A percentile compares a stretch with the other conserved stretches of the same genome.
phyloP scores from a whole-genome alignment of 2,888 invertebrate species.

The Eristalis tenax region DNA sequence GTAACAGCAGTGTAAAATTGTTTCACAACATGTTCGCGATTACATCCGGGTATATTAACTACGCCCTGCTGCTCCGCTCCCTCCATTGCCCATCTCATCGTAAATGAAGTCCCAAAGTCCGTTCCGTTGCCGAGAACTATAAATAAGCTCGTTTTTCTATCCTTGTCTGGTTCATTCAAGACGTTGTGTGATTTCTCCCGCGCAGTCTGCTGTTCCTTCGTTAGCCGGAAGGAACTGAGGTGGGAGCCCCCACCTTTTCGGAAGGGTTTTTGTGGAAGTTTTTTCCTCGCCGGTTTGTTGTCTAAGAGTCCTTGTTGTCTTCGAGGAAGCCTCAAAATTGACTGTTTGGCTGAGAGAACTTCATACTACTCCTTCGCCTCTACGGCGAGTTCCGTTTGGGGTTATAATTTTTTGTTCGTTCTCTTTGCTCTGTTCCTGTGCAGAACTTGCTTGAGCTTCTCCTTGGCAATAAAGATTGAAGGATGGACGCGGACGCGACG shows the following conservation, averaged over 20 bases:
- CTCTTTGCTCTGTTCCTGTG: not conserved
- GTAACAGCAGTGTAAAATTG: constrained; percentile 73
- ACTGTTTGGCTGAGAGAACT: constrained; percentile 27
- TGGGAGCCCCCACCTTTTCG: constrained; percentile 5
- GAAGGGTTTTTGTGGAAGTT: constrained; percentile 30
- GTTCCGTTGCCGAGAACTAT: not conserved
- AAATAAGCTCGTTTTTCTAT: not conserved
- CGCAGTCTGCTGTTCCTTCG: constrained; percentile 17
- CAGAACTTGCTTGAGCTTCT: not conserved
- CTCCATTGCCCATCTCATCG: not conserved
- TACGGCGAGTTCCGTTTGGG: not conserved
- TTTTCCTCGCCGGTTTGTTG: not conserved
- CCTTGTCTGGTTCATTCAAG: not conserved
- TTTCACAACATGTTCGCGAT: constrained; percentile 72
- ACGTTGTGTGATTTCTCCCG: constrained; percentile 3
- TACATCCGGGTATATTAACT: constrained; percentile 59
- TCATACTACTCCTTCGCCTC: constrained; percentile 20
- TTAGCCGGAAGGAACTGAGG: constrained; percentile 52
- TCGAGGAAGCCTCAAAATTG: constrained; percentile 40
- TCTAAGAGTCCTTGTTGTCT: constrained; percentile 22
- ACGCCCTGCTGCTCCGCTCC: constrained; percentile 5
- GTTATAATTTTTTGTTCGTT: not conserved
- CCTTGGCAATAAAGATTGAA: not conserved
- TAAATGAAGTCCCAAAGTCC: constrained; percentile 7
- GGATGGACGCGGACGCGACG: not conserved